Base-by-base conservation (phyloP, 2,888 invertebrate genomes). In the Cantharis rustica region DNA sequence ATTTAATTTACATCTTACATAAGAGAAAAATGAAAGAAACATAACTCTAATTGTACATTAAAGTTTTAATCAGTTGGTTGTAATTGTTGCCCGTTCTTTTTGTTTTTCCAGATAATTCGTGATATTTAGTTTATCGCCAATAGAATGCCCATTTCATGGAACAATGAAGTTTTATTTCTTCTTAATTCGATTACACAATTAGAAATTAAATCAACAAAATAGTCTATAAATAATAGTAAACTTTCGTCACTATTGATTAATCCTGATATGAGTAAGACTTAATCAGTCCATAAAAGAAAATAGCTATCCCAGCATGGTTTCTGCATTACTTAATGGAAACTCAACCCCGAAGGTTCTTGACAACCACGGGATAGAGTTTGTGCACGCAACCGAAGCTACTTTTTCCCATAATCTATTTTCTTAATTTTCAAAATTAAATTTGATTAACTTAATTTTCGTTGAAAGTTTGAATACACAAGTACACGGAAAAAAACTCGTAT, bases 291-390 rank as follows among this genome's bases (percentile, higher is more conserved):
- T 78, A 78, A 78, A 78, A 75, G 78, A 78, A 75, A 78, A 78
- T 78, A 71, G 79, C 69, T 69, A 76, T 75, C 80, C 20, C 79
- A 81, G 81, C 80, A 80, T 79, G 81, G 76, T 80, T 81, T 76
- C 80, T 79, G 79, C 80, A 81, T 81, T 81, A 81, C 79, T 76
- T 81, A 81, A 81, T 81, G 81, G 81, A 81, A 80, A 80, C 73
- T 64, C 62, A 75, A 75, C 76, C 75, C 79, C 77, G 74, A 77
- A 74, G 77, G 77, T 77, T 77, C 71, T 71, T 62, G 71, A 69
- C 69, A 74, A 74, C 74, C 63, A 72, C 74, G 61, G 77, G 73
- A 74, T 66, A 76, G 73, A 74, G 74, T 77, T 75, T 74, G 20
- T 23, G 64, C 77, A 77, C 77, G 77, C 77, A 74, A 77, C 64